A percentile compares a stretch with the other conserved stretches of the same genome.
Evolutionary conservation across 1,140 invertebrate species (phyloP).

Genomic region (Drosophila jambulina): DNA sequence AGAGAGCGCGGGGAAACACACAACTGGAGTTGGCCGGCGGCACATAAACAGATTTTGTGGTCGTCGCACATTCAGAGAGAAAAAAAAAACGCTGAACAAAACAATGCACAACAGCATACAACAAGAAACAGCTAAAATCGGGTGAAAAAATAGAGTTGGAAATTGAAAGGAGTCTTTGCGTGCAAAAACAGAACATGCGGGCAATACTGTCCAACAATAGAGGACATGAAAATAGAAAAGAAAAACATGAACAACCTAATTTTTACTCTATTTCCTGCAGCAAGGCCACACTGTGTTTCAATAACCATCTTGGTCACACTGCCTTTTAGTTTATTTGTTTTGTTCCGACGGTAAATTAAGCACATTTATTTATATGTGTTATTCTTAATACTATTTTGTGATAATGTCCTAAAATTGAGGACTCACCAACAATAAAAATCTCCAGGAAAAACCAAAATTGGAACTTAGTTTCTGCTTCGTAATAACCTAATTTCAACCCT

Average conservation of each 20-base stretch:
- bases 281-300: not conserved
- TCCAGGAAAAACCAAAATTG: not conserved
- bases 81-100: constrained; percentile 18
- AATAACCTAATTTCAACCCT: too few relatives aligned
- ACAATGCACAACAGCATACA: constrained; percentile 10
- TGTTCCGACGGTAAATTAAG: not conserved
- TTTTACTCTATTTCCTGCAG: not conserved
- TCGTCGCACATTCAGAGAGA: constrained; percentile 54
- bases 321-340: not conserved
- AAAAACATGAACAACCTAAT: not conserved
- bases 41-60: constrained; percentile 77
- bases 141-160: not conserved
- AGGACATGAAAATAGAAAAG: not conserved
- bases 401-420: too few relatives aligned
- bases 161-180: constrained; percentile 28
- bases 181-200: not conserved
- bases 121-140: constrained; percentile 16
- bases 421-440: not conserved
- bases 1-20: not conserved
- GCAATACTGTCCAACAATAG: not conserved
- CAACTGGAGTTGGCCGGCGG: constrained; percentile 30
- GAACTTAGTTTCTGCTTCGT: not conserved
- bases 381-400: too few relatives aligned
- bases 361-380: not conserved
- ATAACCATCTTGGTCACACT: not conserved